Percentiles rank a stretch among this genome's conserved stretches.
Conservation (phyloP, 92 coral and sea anemone genomes). For the Ricordea florida region DNA sequence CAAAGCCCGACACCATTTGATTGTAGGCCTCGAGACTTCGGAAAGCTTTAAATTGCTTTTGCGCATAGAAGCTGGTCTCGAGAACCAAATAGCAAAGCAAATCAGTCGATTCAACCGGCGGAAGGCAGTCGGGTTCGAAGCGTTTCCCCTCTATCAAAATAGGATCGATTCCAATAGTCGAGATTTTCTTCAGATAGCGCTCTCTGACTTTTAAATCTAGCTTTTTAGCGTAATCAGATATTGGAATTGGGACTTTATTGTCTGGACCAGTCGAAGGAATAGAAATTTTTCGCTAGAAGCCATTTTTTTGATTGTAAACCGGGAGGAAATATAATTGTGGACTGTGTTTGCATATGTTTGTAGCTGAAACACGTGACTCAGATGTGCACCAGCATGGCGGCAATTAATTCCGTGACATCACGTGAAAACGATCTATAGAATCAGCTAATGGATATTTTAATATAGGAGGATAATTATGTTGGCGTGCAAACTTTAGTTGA, state of each 20-base stretch:
- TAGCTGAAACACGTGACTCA: neutral
- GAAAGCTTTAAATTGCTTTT: slow-evolving; percentile 38
- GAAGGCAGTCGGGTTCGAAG: slow-evolving; percentile 54
- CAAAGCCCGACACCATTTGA: slow-evolving; percentile 53
- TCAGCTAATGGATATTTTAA: too few species aligned
- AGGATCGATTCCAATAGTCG: neutral
- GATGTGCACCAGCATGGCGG: slow-evolving; percentile 27
- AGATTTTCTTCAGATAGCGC: slow-evolving; percentile 4
- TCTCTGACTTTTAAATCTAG: slow-evolving; percentile 31
- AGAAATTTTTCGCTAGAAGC: neutral
- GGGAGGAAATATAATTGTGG: too few species aligned
- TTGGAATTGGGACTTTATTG: neutral
- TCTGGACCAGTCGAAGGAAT: neutral
- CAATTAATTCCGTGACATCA: slow-evolving; percentile 5
- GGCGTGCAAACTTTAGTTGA: too few species aligned
- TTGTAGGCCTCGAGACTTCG: slow-evolving; percentile 53
- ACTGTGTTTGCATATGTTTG: neutral
- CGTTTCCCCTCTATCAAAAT: slow-evolving; percentile 19
- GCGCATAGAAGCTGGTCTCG: slow-evolving; percentile 52
- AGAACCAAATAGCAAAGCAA: slow-evolving; percentile 43
- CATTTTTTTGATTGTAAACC: neutral
- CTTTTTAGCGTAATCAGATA: slow-evolving; percentile 26
- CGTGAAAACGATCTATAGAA: slow-evolving; percentile 15
- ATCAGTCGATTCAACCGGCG: slow-evolving; percentile 69
- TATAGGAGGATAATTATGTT: too few species aligned